phyloP scores from a whole-genome alignment of 2,888 invertebrate genomes.

The Chrysina gloriosa region DNA sequence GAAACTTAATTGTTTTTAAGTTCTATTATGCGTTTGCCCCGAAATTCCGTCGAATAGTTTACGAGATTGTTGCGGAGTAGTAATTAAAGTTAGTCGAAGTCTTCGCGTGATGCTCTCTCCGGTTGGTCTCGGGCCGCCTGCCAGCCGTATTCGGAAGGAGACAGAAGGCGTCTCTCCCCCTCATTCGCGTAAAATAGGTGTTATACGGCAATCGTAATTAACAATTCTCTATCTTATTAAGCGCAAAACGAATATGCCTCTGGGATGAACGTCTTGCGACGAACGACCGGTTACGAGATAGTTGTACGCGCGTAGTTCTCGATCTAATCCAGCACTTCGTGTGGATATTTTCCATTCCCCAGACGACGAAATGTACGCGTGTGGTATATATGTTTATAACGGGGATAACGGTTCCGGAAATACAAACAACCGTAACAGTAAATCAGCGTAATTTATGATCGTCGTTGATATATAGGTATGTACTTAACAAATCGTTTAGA shows the following conservation, averaged over 20 bases:
- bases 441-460: conserved; percentile 9
- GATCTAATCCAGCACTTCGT: not conserved
- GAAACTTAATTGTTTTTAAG: conserved; percentile 29
- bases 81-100: conserved; percentile 24
- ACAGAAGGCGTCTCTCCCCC: too few relatives aligned
- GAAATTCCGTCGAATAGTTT: conserved; percentile 27
- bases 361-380: not conserved
- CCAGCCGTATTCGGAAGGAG: too few relatives aligned
- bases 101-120: not conserved
- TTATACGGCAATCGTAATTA: conserved; percentile 23
- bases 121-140: not conserved
- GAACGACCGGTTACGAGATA: too few relatives aligned
- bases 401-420: not conserved
- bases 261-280: too few relatives aligned
- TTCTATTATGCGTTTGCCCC: conserved; percentile 15
- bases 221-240: conserved; percentile 15
- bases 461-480: not conserved
- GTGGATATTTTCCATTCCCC: not conserved
- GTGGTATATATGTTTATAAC: not conserved
- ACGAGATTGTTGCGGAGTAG: conserved; percentile 21
- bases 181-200: conserved; percentile 22
- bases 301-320: too few relatives aligned
- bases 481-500: conserved; percentile 10
- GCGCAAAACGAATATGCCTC: conserved; percentile 7
- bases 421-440: conserved; percentile 16